Evolutionary conservation across 2,888 invertebrate species (phyloP).

Genomic region (Hydropsyche betteni): DNA sequence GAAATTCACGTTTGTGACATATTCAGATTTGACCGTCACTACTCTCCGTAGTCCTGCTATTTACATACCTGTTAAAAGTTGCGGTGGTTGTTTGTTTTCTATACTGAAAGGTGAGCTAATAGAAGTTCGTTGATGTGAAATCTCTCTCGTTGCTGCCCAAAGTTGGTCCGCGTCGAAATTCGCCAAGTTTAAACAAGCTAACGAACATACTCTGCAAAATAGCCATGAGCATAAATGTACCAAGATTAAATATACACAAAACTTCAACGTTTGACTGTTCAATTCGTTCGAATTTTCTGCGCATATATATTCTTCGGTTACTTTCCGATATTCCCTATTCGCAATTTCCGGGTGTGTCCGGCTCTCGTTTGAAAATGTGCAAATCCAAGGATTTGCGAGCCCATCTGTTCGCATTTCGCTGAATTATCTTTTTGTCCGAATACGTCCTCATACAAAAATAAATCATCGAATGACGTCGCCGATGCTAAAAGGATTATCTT

Average conservation of each 20-base stretch:
- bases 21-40: not conserved
- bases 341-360: no score
- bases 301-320: no score
- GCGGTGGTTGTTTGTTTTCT: not conserved
- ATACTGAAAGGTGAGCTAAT: slow-evolving; percentile 16
- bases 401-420: slow-evolving; percentile 28
- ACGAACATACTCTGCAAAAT: not conserved
- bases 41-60: not conserved
- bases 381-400: not conserved
- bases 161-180: not conserved
- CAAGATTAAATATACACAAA: no score
- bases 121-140: not conserved
- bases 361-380: not conserved
- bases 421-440: slow-evolving; percentile 20
- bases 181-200: not conserved
- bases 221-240: no score
- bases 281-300: no score
- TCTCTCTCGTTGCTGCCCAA: not conserved
- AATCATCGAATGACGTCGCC: slow-evolving; percentile 24
- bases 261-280: no score
- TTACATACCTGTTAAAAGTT: slow-evolving; percentile 7
- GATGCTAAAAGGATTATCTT: slow-evolving; percentile 29
- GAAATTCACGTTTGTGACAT: not conserved
- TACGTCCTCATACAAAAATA: slow-evolving; percentile 25
- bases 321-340: no score